Evolutionary conservation across 2,113 vertebrate genomes (phyloP), one percentile per base, ranked within the genome.

Genomic region (Otis tarda): DNA sequence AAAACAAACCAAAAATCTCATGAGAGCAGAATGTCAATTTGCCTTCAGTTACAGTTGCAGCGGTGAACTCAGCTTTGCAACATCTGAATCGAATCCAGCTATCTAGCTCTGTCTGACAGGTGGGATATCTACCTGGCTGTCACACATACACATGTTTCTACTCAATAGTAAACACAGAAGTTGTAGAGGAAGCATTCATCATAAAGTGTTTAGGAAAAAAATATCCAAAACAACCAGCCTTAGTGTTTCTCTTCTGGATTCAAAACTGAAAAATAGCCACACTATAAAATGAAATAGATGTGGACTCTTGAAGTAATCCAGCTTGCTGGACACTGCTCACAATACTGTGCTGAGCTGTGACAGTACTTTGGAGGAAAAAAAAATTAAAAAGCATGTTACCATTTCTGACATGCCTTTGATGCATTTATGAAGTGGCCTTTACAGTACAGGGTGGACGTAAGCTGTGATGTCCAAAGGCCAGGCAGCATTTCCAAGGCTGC

Each of bases 401-500:
- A 9, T 70, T 78, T 71, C 43, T 78, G n/a, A 43, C 50, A 33
- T 15, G 5, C 5, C 90, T 92, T 52, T 68, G 45, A 18, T 83
- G 45, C 25, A 30, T 74, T 77, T 69, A 35, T 53, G 39, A 53
- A 81, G 20, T 21, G 30, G 12, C 6, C 57, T 70, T 83, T 74
- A 21, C 31, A 50, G 23, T 30, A 31, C 3, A 31, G 27, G 5
- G 6, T 16, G 20, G 41, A 57, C 41, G 63, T 12, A 49, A 63
- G 8, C 10, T 10, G 10, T 13, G 7, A 23, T 35, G n/a, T 30
- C 21, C 47, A 39, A 55, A 73, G 30, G 7, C 45, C 56, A 37
- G 22, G 14, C 27, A 71, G 23, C 0, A 0, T 63, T 83, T 45
- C 12, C 2, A 2, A 10, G 7, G 24, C 3, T 65, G 7, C 35